These are phyloP conservation scores for Meliscaeva auricollis DNA, from an alignment of 2,888 invertebrate genomes.

Conservation along the genomic window DNA sequence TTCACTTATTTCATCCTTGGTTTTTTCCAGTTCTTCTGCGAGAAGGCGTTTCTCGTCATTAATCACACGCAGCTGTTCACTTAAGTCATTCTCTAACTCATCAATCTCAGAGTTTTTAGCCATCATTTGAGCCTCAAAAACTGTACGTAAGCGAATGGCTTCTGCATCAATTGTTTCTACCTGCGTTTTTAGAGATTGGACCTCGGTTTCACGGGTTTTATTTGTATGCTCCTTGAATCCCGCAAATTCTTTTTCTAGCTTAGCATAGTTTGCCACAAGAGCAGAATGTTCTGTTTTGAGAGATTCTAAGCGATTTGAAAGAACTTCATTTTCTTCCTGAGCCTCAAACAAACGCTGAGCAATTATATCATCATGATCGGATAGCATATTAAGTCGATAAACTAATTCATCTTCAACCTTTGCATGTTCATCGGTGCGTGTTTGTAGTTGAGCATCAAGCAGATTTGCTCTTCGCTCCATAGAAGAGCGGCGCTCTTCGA, in stretches of 20 bases:
- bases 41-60: conserved; percentile 82
- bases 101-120: conserved; percentile 84
- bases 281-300: conserved; percentile 84
- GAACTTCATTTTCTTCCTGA: conserved; percentile 85
- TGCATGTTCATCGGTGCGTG: conserved; percentile 87
- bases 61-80: conserved; percentile 82
- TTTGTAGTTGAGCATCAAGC: conserved; percentile 86
- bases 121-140: conserved; percentile 83
- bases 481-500: conserved; percentile 87
- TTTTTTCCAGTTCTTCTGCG: conserved; percentile 87
- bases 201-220: conserved; percentile 84
- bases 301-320: conserved; percentile 84
- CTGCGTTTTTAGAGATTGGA: conserved; percentile 79
- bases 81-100: conserved; percentile 85
- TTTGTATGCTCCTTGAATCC: conserved; percentile 79
- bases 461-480: conserved; percentile 87
- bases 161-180: conserved; percentile 85
- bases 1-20: conserved; percentile 86
- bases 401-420: conserved; percentile 87
- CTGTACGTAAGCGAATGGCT: conserved; percentile 83
- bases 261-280: conserved; percentile 83
- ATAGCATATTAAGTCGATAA: conserved; percentile 87
- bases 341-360: conserved; percentile 86
- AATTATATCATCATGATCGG: conserved; percentile 87
- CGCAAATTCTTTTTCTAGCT: conserved; percentile 84